Conservation (phyloP, 2,113 vertebrate species). For the Misgurnus anguillicaudatus region DNA sequence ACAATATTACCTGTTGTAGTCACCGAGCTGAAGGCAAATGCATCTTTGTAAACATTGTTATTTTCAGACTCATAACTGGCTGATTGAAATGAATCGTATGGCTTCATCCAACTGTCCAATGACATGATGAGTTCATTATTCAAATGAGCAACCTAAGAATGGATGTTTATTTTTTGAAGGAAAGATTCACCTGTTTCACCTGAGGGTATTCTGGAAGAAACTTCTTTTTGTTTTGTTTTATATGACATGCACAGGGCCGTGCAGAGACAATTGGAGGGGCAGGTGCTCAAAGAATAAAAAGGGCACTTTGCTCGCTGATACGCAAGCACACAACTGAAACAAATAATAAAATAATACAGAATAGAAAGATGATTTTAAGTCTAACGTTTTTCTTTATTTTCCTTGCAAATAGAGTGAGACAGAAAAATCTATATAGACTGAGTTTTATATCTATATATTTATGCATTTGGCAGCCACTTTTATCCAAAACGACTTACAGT, state of each 20-base stretch:
- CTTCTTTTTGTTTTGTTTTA: neutral
- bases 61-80: conserved; percentile 1
- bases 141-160: conserved; percentile 18
- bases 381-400: too few relatives aligned
- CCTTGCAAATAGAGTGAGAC: too few relatives aligned
- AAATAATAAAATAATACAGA: too few relatives aligned
- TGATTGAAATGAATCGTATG: neutral
- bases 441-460: too few relatives aligned
- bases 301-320: too few relatives aligned
- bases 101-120: conserved; percentile 9
- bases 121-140: neutral
- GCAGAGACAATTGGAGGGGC: too few relatives aligned
- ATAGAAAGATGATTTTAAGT: too few relatives aligned
- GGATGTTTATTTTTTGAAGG: neutral
- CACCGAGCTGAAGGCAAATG: neutral
- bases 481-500: too few relatives aligned
- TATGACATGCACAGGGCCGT: conserved; percentile 19
- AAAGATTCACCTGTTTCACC: neutral
- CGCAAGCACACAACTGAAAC: too few relatives aligned
- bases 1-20: conserved; percentile 18
- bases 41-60: neutral
- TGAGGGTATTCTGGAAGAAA: conserved; percentile 12
- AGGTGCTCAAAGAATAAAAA: too few relatives aligned
- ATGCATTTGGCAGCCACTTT: too few relatives aligned
- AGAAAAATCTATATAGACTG: too few relatives aligned